These are phyloP conservation scores for Donacobius atricapilla DNA, from an alignment of 2,113 vertebrate species.

Conservation along the genomic window DNA sequence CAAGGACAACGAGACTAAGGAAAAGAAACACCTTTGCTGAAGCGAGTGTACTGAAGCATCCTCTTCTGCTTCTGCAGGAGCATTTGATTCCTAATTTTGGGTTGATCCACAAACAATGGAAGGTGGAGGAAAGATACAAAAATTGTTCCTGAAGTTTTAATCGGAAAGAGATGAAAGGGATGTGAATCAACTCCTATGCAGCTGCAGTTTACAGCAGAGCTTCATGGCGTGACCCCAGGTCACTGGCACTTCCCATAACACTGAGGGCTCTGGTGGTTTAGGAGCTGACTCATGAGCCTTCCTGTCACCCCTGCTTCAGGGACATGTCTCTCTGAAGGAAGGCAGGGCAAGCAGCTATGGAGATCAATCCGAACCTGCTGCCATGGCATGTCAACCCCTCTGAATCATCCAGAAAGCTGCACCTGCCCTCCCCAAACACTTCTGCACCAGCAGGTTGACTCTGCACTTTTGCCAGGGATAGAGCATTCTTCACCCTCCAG, in stretches of 20 bases:
- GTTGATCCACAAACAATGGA: neutral
- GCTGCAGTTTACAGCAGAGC: conserved; percentile 22
- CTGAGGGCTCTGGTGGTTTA: neutral
- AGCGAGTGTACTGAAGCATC: neutral
- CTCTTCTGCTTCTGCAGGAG: neutral
- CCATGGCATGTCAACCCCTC: neutral
- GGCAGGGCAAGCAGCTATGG: neutral
- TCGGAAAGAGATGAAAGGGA: neutral
- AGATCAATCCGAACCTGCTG: fast-evolving
- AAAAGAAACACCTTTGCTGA: neutral
- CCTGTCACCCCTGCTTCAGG: neutral
- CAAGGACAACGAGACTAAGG: neutral
- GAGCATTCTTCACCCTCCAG: neutral
- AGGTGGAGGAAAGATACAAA: neutral
- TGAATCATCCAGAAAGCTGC: neutral
- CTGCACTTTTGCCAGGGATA: neutral
- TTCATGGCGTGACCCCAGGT: neutral
- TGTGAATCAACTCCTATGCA: conserved; percentile 31
- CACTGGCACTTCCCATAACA: neutral
- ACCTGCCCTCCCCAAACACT: neutral
- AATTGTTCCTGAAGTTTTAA: neutral
- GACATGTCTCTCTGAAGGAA: neutral
- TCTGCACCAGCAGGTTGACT: neutral
- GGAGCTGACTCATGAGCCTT: conserved; percentile 5
- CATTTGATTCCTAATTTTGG: neutral